phyloP scores from a whole-genome alignment of 1,140 invertebrate species.

The Pseudomyrmex pallidus region DNA sequence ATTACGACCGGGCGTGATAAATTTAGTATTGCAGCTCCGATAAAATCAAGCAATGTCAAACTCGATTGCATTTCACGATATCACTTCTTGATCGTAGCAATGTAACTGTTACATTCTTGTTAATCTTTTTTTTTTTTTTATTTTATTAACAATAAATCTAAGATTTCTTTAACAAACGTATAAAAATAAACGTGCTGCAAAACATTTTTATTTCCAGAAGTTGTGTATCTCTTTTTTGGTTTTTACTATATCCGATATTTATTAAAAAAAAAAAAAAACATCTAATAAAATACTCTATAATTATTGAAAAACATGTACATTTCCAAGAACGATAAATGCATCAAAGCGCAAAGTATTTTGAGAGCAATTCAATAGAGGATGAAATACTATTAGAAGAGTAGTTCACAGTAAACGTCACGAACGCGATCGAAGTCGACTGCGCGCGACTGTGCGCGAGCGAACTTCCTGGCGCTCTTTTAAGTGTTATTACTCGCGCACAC shows the following conservation, averaged over 20 bases:
- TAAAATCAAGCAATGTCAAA: neutral
- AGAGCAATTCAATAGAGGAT: neutral
- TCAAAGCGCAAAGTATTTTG: neutral
- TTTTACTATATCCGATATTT: too few species aligned
- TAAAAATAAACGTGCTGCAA: neutral
- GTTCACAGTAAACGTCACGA: neutral
- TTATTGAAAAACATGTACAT: neutral
- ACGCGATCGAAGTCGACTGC: neutral
- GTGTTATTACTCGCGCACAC: slow-evolving; percentile 18
- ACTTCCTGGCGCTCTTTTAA: slow-evolving; percentile 22
- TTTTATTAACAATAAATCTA: neutral
- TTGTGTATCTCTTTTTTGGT: too few species aligned
- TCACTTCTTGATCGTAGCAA: neutral
- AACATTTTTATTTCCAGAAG: too few species aligned
- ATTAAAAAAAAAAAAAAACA: too few species aligned
- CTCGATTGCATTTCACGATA: neutral
- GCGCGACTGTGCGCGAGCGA: slow-evolving; percentile 10
- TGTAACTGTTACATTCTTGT: too few species aligned
- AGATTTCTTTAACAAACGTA: neutral
- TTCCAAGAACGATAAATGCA: neutral
- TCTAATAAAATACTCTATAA: neutral
- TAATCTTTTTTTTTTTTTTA: too few species aligned
- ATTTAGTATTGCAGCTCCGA: neutral
- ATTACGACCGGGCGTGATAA: neutral
- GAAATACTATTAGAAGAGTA: neutral